These are phyloP conservation scores for Aquatica leii DNA, from an alignment of 2,888 invertebrate genomes.

Conservation along the genomic window DNA sequence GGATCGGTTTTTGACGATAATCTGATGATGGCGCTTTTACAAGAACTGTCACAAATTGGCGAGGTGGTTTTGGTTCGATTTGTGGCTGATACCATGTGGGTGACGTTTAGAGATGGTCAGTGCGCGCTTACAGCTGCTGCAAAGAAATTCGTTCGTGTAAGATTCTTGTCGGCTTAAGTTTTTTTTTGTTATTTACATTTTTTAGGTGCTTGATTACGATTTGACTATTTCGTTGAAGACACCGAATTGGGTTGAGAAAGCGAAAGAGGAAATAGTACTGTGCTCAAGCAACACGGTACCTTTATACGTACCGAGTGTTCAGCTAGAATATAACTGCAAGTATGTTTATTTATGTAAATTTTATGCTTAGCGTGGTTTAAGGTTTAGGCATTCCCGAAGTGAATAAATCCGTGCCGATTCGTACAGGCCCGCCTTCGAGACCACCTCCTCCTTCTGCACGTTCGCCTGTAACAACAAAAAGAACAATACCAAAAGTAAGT, in stretches of 20 bases:
- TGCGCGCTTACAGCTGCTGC: slow-evolving; percentile 79
- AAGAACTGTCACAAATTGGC: slow-evolving; percentile 84
- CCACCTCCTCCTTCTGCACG: slow-evolving; percentile 64
- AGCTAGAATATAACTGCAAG: slow-evolving; percentile 60
- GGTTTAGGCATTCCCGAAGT: slow-evolving; percentile 63
- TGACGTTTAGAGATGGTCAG: slow-evolving; percentile 91
- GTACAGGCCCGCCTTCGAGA: slow-evolving; percentile 61
- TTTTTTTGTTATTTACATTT: slow-evolving; percentile 41
- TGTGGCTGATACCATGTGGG: slow-evolving; percentile 88
- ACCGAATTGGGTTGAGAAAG: slow-evolving; percentile 83
- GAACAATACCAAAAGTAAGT: slow-evolving; percentile 49
- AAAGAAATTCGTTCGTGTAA: slow-evolving; percentile 47
- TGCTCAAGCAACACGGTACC: slow-evolving; percentile 88
- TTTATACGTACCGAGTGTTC: slow-evolving; percentile 62
- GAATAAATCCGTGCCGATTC: slow-evolving; percentile 46
- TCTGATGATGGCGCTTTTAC: slow-evolving; percentile 80
- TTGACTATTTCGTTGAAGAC: slow-evolving; percentile 81
- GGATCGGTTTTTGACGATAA: slow-evolving; percentile 79
- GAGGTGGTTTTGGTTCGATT: slow-evolving; percentile 92
- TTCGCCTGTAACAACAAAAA: slow-evolving; percentile 63
- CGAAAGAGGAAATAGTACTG: slow-evolving; percentile 83
- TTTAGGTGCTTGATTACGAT: slow-evolving; percentile 71
- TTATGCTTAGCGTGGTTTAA: too few relatives aligned
- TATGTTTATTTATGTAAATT: slow-evolving; percentile 22
- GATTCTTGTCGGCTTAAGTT: slow-evolving; percentile 48